These are phyloP conservation scores for Drosophila mulleri DNA, from an alignment of 2,888 invertebrate species.

Conservation along the genomic window DNA sequence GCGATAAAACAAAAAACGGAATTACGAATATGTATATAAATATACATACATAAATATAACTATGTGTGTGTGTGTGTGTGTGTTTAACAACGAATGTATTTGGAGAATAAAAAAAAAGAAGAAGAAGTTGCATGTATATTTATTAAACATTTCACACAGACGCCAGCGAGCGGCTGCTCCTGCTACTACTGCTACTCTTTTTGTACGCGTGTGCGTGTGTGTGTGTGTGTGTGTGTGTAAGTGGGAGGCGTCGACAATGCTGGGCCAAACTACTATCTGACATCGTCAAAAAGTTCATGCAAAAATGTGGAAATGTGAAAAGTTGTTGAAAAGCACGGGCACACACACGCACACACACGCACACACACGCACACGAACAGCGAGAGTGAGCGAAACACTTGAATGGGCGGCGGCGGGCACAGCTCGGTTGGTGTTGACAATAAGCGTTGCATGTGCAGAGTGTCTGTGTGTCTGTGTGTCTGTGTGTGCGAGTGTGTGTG, in stretches of 20 bases:
- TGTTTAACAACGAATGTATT: constrained; percentile 19
- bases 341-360: too few species aligned
- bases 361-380: too few species aligned
- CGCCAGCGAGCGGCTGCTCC: constrained; percentile 6
- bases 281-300: constrained; percentile 79
- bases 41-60: constrained; percentile 1
- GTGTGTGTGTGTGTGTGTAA: constrained; percentile 33
- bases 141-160: constrained; percentile 67
- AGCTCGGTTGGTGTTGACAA: constrained; percentile 34
- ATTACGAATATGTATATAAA: constrained; percentile 13
- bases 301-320: constrained; percentile 77
- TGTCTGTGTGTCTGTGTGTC: constrained; percentile 12
- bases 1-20: constrained; percentile 37
- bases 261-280: constrained; percentile 74
- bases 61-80: constrained; percentile 3
- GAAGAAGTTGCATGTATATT: constrained; percentile 52
- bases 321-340: constrained; percentile 72
- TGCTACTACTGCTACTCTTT: constrained; percentile 8
- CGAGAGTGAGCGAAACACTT: constrained; percentile 23
- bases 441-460: constrained; percentile 15
- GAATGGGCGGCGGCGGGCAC: constrained; percentile 6
- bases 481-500: constrained; percentile 35
- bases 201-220: constrained; percentile 2
- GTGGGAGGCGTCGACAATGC: constrained; percentile 37
- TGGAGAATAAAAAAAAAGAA: constrained; percentile 17